Base-by-base conservation (phyloP, 2,888 invertebrate species). In the Andrena camellia region DNA sequence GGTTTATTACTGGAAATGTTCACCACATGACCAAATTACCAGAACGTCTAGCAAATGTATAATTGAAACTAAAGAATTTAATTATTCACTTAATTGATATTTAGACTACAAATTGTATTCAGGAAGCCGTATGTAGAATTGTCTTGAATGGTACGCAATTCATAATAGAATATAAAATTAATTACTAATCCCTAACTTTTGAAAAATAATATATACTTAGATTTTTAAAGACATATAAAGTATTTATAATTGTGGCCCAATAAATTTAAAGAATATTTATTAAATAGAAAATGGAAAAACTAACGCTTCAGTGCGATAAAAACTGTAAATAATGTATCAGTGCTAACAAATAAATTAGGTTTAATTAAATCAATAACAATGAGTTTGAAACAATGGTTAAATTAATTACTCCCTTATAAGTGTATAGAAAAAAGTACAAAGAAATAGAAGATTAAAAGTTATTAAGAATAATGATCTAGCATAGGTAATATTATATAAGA, bases 191-290 rank as follows among this genome's bases (percentile, higher is more conserved):
- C 35, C 0, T 10, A 8, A 35, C 2, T 35, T 8, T 35, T 35
- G 2, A 35, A 35, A 35, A 35, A 35, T 35, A 35, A 35, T 35
- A 10, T 35, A 10, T 35, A 35, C 10, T 54, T 5, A 50, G 13
- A n/a, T 73, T 78, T 70, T 54, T 68, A 2, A 33, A 73, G 26
- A 66, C 60, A 26, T 60, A 52, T 52, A 73, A 63, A 63, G 63
- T 59, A n/a, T 48, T 29, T 70, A 62, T 42, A 33, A n/a, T 64
- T 81, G 20, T 31, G 26, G 20, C 33, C 23, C n/a, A 48, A 48
- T 6, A 68, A 20, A 10, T 48, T 10, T 20, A 57, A 31, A n/a
- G 50, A 31, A 13, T 26, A 78, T 42, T 63, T 77, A 57, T 35
- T 42, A 23, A 60, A 26, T 59, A n/a, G 10, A 35, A 42, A 67